Conservation (phyloP, 2,113 vertebrate genomes). For the Synodontis membranacea region DNA sequence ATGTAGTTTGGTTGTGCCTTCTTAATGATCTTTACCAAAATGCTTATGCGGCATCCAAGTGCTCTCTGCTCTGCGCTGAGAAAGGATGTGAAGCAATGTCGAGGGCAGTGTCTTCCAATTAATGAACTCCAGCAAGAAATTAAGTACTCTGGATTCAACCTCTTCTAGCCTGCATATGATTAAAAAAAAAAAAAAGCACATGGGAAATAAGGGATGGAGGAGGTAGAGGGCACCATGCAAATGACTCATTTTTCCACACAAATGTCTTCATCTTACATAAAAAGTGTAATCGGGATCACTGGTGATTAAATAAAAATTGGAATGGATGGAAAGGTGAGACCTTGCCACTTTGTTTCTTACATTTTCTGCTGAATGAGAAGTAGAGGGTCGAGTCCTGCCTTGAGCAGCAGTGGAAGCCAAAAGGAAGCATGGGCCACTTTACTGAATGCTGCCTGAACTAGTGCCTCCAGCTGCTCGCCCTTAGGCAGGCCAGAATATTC, state of each 20-base stretch:
- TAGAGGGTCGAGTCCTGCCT: slow-evolving; percentile 82
- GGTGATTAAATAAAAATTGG: not conserved
- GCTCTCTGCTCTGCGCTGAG: slow-evolving; percentile 60
- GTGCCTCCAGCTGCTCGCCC: slow-evolving; percentile 45
- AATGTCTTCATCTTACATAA: not conserved
- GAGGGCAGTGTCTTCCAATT: slow-evolving; percentile 80
- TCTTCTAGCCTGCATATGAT: slow-evolving; percentile 69
- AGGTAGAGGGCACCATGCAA: not conserved
- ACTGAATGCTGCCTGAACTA: slow-evolving; percentile 57
- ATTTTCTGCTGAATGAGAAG: slow-evolving; percentile 73
- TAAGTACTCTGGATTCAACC: slow-evolving; percentile 67
- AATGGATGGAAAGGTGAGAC: not conserved
- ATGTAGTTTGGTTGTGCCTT: not conserved
- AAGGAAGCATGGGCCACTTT: slow-evolving; percentile 57
- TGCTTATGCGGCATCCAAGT: slow-evolving; percentile 67
- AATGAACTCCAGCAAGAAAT: slow-evolving; percentile 82
- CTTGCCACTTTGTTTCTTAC: slow-evolving; percentile 67
- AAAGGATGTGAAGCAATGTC: slow-evolving; percentile 68
- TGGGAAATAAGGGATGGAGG: slow-evolving; percentile 9
- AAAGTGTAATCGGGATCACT: not conserved
- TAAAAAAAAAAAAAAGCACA: slow-evolving; percentile 39
- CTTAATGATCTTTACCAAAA: slow-evolving; percentile 69
- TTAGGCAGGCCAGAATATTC: slow-evolving; percentile 57
- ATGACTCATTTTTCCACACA: not conserved
- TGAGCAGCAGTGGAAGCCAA: slow-evolving; percentile 86